These are phyloP conservation scores for Protophormia terraenovae DNA, from an alignment of 2,888 invertebrate species.

Conservation along the genomic window DNA sequence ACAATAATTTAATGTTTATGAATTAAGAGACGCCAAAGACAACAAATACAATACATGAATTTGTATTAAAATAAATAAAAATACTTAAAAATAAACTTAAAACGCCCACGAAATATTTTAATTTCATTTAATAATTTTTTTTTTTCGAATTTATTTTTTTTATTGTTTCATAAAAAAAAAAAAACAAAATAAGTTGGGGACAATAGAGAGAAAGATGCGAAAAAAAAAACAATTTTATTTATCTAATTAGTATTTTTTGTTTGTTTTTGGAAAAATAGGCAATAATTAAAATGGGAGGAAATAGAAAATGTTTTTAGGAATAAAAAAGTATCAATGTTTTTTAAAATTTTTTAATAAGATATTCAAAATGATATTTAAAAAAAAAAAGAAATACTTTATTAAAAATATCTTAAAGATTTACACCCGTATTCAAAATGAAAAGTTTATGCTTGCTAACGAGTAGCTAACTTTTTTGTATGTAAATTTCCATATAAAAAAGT, in stretches of 20 bases:
- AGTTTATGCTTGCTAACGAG: too few species aligned
- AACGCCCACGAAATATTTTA: constrained; percentile 72
- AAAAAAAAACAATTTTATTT: neutral
- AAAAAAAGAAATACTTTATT: too few species aligned
- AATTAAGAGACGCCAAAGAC: constrained; percentile 51
- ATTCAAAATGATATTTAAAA: too few species aligned
- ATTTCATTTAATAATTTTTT: constrained; percentile 59
- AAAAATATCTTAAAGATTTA: too few species aligned
- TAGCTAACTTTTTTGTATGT: too few species aligned
- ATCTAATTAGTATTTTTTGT: neutral
- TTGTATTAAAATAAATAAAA: constrained; percentile 56
- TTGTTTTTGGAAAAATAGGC: neutral
- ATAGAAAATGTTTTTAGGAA: neutral
- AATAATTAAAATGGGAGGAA: neutral
- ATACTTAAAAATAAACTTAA: constrained; percentile 71
- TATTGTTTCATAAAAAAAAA: neutral
- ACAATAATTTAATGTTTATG: constrained; percentile 48
- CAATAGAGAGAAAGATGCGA: neutral
- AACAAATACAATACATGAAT: constrained; percentile 58
- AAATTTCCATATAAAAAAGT: too few species aligned
- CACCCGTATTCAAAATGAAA: too few species aligned
- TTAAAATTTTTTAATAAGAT: too few species aligned
- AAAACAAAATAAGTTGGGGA: neutral
- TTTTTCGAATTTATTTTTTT: neutral
- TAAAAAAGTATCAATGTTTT: too few species aligned